Evolutionary conservation across 2,113 vertebrate genomes (phyloP), one percentile per base, ranked within the genome.

Genomic region (Bos taurus): DNA sequence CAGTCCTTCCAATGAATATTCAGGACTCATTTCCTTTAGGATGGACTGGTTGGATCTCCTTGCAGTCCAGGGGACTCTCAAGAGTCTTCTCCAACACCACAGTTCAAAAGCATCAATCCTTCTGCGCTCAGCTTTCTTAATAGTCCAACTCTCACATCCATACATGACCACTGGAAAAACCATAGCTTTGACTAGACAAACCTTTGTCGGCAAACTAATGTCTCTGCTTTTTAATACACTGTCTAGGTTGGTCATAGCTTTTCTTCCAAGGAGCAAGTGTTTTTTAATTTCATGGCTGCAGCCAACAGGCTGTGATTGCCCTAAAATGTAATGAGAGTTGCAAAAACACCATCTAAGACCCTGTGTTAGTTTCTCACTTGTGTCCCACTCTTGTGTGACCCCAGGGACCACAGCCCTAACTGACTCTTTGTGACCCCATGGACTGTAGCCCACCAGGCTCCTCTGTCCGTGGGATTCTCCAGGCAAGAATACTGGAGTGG

Each of bases 71-170:
- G 64, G n/a, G 17, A 21, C 64, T 36, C 64, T 6, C 9, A 36
- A 36, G n/a, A 23, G n/a, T 36, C 17, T 36, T 71, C 64, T 36
- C n/a, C 64, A 21, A 6, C 64, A 71, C 64, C n/a, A 21, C 9
- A 71, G n/a, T 36, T 36, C 17, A 36, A 36, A 71, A 36, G 8
- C n/a, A 36, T 71, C 64, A 2, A 1, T 36, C 21, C 64, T 36
- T 71, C 1, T 0, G 17, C 0, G 0, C 9, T 36, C n/a, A 71
- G n/a, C 33, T 21, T 71, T 21, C 0, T 21, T 36, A 1, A 36
- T 3, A 21, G 33, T 11, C 64, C 8, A 12, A 1, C 64, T 36
- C n/a, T 71, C n/a, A 71, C n/a, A 71, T 71, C 17, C 64, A 5
- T 71, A 71, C n/a, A 2, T 12, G 64, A 36, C 17, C 0, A 71